phyloP scores from a whole-genome alignment of 2,888 invertebrate species.

The Noctua janthe region DNA sequence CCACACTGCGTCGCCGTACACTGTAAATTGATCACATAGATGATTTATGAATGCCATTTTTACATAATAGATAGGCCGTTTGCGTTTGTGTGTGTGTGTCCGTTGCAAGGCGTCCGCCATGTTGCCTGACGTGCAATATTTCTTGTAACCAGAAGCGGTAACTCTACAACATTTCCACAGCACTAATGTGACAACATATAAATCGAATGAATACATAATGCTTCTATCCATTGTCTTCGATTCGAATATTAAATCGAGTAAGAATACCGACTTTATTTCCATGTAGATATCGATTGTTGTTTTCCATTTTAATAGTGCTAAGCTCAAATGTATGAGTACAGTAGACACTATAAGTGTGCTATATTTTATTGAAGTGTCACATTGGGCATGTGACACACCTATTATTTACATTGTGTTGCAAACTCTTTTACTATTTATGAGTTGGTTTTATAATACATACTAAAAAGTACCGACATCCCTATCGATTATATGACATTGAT shows the following conservation, averaged over 20 bases:
- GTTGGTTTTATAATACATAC: conserved; percentile 15
- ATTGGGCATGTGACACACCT: conserved; percentile 22
- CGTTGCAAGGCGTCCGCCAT: conserved; percentile 59
- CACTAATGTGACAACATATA: conserved; percentile 68
- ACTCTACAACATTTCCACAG: conserved; percentile 63
- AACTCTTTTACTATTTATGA: conserved; percentile 23
- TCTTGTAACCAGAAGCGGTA: conserved; percentile 67
- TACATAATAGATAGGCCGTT: conserved; percentile 74
- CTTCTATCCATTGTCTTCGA: conserved; percentile 74
- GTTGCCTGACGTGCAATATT: conserved; percentile 68
- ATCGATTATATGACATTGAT: not conserved
- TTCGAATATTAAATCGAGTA: conserved; percentile 57
- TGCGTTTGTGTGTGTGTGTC: conserved; percentile 50
- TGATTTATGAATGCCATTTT: conserved; percentile 78
- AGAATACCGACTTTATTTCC: conserved; percentile 51
- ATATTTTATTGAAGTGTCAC: conserved; percentile 50
- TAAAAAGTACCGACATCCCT: not conserved
- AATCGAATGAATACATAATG: conserved; percentile 65
- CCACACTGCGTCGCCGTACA: conserved; percentile 73
- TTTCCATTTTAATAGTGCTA: conserved; percentile 45
- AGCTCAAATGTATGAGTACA: conserved; percentile 37
- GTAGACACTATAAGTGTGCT: conserved; percentile 29
- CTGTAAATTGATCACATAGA: conserved; percentile 77
- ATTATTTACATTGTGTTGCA: conserved; percentile 43
- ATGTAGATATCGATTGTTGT: conserved; percentile 46